Evolutionary conservation across 1,140 invertebrate genomes (phyloP).

Genomic region (Colletes latitarsis): DNA sequence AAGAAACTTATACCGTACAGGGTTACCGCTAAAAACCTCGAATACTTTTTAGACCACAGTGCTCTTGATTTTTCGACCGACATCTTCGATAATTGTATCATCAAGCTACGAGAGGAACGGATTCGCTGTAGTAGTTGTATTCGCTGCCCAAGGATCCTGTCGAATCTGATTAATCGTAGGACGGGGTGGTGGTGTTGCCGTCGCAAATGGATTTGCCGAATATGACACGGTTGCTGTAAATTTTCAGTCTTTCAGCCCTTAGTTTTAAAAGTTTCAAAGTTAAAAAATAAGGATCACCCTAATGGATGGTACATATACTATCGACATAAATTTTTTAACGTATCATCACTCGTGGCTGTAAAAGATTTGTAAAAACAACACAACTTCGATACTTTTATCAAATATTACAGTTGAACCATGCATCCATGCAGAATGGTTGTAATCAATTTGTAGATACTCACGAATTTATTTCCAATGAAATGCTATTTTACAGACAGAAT

Average conservation of each 20-base stretch:
- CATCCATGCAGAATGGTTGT: constrained; percentile 70
- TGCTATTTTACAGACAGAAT: constrained; percentile 76
- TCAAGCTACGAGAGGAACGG: constrained; percentile 80
- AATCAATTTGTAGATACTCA: constrained; percentile 73
- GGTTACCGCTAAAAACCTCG: constrained; percentile 69
- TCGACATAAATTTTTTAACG: constrained; percentile 6
- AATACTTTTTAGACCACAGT: constrained; percentile 71
- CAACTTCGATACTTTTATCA: constrained; percentile 21
- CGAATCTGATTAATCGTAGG: constrained; percentile 81
- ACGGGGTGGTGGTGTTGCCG: constrained; percentile 78
- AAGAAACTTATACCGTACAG: constrained; percentile 73
- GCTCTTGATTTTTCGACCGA: constrained; percentile 66
- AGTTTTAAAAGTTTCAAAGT: no score
- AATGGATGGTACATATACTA: not conserved
- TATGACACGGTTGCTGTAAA: constrained; percentile 76
- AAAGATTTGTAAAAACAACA: constrained; percentile 23
- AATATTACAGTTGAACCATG: constrained; percentile 64
- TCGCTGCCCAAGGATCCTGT: constrained; percentile 79
- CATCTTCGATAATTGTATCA: constrained; percentile 50
- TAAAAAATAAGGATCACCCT: no score
- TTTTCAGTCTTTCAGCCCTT: not conserved
- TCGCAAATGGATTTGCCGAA: constrained; percentile 79
- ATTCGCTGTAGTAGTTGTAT: constrained; percentile 75
- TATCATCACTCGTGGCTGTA: constrained; percentile 30
- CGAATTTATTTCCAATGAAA: constrained; percentile 81